Percentiles rank a stretch among this genome's conserved stretches.
Conservation (phyloP, 2,113 vertebrate species). For the Clinocottus analis region DNA sequence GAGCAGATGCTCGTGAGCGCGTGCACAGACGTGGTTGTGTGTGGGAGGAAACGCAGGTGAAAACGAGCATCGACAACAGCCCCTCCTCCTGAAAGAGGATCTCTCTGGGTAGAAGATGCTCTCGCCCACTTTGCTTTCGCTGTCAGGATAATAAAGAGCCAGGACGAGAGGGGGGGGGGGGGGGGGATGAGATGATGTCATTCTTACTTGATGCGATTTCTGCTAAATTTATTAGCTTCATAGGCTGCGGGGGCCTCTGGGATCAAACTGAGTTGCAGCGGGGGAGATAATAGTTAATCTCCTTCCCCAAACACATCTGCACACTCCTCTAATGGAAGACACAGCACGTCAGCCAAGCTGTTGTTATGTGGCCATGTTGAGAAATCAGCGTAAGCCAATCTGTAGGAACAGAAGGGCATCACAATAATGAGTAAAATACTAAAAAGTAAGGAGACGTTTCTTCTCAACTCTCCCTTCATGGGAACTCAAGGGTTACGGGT, state of each 20-base stretch:
- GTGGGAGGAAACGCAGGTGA: slow-evolving; percentile 23
- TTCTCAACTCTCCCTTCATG: not conserved
- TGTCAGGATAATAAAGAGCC: slow-evolving; percentile 13
- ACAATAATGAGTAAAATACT: not conserved
- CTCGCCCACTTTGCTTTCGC: slow-evolving; percentile 27
- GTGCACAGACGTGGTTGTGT: not conserved
- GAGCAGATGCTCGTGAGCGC: not conserved
- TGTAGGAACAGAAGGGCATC: not conserved
- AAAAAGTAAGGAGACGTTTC: not conserved
- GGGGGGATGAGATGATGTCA: slow-evolving; percentile 72
- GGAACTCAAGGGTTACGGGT: slow-evolving; percentile 8
- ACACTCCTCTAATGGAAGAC: slow-evolving; percentile 7
- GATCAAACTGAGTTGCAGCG: slow-evolving; percentile 47
- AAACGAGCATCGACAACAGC: slow-evolving; percentile 25
- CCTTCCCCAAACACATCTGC: slow-evolving; percentile 39
- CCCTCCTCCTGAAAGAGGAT: slow-evolving; percentile 67
- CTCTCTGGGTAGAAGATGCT: slow-evolving; percentile 49
- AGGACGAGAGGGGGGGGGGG: slow-evolving; percentile 16
- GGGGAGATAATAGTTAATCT: slow-evolving; percentile 29
- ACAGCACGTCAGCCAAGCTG: not conserved
- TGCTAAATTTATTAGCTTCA: slow-evolving; percentile 70
- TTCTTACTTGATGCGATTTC: slow-evolving; percentile 69
- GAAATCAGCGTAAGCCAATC: slow-evolving; percentile 8
- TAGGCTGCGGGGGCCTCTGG: slow-evolving; percentile 52
- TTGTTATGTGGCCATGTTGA: too few relatives aligned